Base-by-base conservation (phyloP, 2,797 vertebrate genomes). In the Malacoraja senta region DNA sequence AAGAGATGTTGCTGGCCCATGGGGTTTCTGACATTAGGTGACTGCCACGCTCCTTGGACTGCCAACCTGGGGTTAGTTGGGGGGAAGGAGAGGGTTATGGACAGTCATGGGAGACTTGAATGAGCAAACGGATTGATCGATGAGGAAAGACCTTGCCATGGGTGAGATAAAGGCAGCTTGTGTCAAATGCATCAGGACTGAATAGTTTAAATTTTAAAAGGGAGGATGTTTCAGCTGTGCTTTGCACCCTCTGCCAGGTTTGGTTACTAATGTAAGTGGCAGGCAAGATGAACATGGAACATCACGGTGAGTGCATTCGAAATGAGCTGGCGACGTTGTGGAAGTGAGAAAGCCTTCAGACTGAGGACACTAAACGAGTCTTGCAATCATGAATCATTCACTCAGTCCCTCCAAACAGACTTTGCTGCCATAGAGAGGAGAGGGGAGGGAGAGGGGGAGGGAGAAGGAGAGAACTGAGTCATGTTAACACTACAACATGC, bases 181-280 rank as follows among this genome's bases (percentile, higher is more conserved):
- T 8, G 35, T 6, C n/a, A 68, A 86, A 88, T 35, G 53, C 1
- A 26, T 26, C 53, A 15, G 63, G 13, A 32, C 83, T 68, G 63
- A 88, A 65, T 88, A 44, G 68, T 32, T 86, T 68, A 68, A 35
- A 88, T n/a, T 35, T 74, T 68, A 24, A 88, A 88, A 88, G n/a
- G 7, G 61, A 86, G 83, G 29, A 86, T 32, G 4, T 17, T 7
- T 13, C 44, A 53, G 61, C 71, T 21, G 32, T 68, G 58, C 26
- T 4, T 35, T 63, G 9, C 19, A n/a, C n/a, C n/a, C 35, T 88
- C 32, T 35, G n/a, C 7, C 8, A 17, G 1, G 2, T 61, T 15
- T 35, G 63, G 17, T 88, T 88, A 63, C 61, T 63, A 86, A 8
- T 32, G 0, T 21, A 81, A 53, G 38, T 17, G 7, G 13, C 58